Evolutionary conservation across 2,888 invertebrate species (phyloP), one percentile per base, ranked within the genome.

Genomic region (Clostera curtula): DNA sequence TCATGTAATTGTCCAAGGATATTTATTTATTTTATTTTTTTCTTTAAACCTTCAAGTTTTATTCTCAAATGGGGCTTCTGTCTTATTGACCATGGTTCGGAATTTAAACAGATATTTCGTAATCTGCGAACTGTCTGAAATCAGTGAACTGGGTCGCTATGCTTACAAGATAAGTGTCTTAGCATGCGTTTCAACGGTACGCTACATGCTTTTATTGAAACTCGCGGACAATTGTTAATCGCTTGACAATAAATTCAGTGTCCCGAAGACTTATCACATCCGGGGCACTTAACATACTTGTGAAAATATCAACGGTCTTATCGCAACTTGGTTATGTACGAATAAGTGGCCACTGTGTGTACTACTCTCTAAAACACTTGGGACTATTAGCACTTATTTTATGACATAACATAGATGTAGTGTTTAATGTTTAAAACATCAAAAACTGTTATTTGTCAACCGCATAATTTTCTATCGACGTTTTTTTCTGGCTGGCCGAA

Each of bases 371-470:
- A 70, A 64, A 64, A 60, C 64, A 69, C 66, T 68, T 40, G 34
- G 53, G 54, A 53, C 48, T 61, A 59, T 67, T 65, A 62, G 54
- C 60, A 58, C 53, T 56, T 43, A 42, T 52, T 54, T 53, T 44
- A 48, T 74, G 66, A 73, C 61, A 66, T 73, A 76, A 74, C 56
- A n/a, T n/a, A n/a, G n/a, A n/a, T n/a, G n/a, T n/a, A n/a, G n/a
- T n/a, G n/a, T n/a, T n/a, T n/a, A n/a, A n/a, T n/a, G n/a, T n/a
- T n/a, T n/a, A n/a, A n/a, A n/a, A n/a, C n/a, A n/a, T n/a, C 51
- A 31, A 45, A 23, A 47, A 49, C 53, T 53, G 41, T 57, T 41
- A 41, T 49, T 47, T 49, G 45, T 35, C 36, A 50, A 48, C 56
- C 51, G 49, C 47, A 49, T 55, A 51, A 55, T 40, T 48, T 10